Conservation (phyloP, 2,797 vertebrate species). For the Propithecus deckenii region DNA sequence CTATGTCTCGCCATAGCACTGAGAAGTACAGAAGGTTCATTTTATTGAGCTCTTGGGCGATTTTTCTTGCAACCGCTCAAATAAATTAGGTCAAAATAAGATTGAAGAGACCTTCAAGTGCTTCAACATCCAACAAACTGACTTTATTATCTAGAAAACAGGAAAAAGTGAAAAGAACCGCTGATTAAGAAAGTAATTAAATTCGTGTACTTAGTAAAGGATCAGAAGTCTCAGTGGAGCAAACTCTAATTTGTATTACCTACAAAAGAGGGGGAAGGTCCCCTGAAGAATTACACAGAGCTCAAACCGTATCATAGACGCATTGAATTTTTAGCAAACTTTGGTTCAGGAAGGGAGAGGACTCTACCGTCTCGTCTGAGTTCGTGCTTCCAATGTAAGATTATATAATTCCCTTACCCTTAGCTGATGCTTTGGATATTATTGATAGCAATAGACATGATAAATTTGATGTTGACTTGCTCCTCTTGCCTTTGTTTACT, state of each 20-base stretch:
- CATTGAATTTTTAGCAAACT: not conserved
- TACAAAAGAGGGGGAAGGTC: not conserved
- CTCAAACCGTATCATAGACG: not conserved
- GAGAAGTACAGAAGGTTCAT: not conserved
- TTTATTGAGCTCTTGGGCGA: slow-evolving; percentile 47
- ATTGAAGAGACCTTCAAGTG: slow-evolving; percentile 43
- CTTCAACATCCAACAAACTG: slow-evolving; percentile 36
- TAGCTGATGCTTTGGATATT: not conserved
- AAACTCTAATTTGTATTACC: not conserved
- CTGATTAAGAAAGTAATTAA: slow-evolving; percentile 43
- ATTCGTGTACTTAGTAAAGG: not conserved
- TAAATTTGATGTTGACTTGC: not conserved
- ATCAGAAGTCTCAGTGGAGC: not conserved
- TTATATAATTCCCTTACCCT: not conserved
- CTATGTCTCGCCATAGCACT: not conserved
- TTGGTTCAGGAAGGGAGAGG: not conserved
- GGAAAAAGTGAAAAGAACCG: not conserved
- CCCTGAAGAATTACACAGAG: not conserved
- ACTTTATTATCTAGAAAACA: slow-evolving; percentile 34
- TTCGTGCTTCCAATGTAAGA: not conserved
- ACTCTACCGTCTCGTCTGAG: not conserved
- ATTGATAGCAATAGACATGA: not conserved
- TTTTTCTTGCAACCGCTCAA: slow-evolving; percentile 46
- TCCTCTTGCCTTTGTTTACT: not conserved
- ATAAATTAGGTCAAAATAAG: slow-evolving; percentile 61